Conservation (phyloP, 2,888 invertebrate species). For the Balanococcus diminutus region DNA sequence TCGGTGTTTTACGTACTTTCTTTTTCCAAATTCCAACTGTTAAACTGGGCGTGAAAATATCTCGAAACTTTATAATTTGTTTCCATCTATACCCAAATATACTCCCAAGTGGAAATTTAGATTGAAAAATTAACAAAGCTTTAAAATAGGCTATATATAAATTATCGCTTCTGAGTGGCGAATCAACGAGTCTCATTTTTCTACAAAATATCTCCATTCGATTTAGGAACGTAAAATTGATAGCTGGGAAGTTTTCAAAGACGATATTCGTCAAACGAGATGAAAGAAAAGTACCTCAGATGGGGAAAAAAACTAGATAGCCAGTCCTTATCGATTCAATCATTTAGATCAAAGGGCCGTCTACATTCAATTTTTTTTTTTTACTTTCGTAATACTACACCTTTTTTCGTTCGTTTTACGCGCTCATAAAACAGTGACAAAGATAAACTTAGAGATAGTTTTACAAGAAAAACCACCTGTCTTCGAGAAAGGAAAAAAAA, state of each 20-base stretch:
- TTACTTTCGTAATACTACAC: neutral
- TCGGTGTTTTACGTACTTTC: too few relatives aligned
- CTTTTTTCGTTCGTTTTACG: neutral
- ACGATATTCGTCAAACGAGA: neutral
- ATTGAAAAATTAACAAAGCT: neutral
- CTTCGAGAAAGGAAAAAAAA: neutral
- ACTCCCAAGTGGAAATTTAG: neutral
- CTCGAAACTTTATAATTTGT: too few relatives aligned
- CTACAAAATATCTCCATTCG: neutral
- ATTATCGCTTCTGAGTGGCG: neutral
- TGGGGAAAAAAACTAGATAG: neutral
- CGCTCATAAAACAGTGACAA: conserved; percentile 10
- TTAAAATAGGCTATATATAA: neutral
- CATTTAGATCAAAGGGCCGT: neutral
- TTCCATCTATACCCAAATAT: neutral
- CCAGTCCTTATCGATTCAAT: conserved; percentile 10
- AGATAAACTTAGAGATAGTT: neutral
- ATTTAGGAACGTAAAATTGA: neutral
- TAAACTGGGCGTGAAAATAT: too few relatives aligned
- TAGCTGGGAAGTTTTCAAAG: neutral
- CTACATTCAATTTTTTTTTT: neutral
- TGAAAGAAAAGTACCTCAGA: neutral
- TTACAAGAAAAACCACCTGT: conserved; percentile 15
- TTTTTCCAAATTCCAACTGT: too few relatives aligned
- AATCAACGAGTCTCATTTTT: neutral